Base-by-base conservation (phyloP, 35 echinoderm and acorn worm species). In the Heliocidaris tuberculata region DNA sequence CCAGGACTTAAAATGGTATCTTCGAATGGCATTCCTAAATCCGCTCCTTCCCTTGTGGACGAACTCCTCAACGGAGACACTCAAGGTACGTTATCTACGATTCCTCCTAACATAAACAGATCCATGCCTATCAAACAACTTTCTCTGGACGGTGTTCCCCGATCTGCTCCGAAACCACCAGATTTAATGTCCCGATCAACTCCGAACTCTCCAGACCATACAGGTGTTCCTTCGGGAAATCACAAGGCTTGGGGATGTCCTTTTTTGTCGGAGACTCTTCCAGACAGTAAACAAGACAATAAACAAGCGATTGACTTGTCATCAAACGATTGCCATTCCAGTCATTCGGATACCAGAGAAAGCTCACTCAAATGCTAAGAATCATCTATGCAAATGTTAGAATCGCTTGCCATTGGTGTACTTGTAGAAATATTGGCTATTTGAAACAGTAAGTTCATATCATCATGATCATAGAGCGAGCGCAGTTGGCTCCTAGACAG, bases 131-230 rank as follows among this genome's bases (percentile, higher is more conserved):
- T 59, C 30, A 93, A 93, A 59, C 91, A 93, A 48, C 91, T 93
- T 24, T 93, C 91, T 27, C 91, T 93, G 5, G 91, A 93, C 29
- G 91, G 91, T 19, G 29, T 93, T 19, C 91, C 91, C 47, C 91
- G 91, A 93, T 93, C 91, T 50, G 29, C 47, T 13, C 91, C 91
- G 49, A 93, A 93, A 93, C 48, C 91, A 3, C 91, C 91, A 16
- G 91, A 93, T 30, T 48, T 93, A 16, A 93, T 93, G 91, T 93
- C 91, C 47, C 91, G 91, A 59, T 93, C 91, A 59, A 93, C 91
- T 49, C 91, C 91, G 91, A 93, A 93, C 91, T 93, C 91, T 59
- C 91, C 91, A 10, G 91, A 93, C 48, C 91, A 93, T 48, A 59
- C 48, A 2, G 48, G 47, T 21, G 47, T 93, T 30, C 91, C 47